Percentiles rank a stretch among this genome's conserved stretches.
Conservation (phyloP, 2,113 vertebrate species). For the Pteruthius melanotis region DNA sequence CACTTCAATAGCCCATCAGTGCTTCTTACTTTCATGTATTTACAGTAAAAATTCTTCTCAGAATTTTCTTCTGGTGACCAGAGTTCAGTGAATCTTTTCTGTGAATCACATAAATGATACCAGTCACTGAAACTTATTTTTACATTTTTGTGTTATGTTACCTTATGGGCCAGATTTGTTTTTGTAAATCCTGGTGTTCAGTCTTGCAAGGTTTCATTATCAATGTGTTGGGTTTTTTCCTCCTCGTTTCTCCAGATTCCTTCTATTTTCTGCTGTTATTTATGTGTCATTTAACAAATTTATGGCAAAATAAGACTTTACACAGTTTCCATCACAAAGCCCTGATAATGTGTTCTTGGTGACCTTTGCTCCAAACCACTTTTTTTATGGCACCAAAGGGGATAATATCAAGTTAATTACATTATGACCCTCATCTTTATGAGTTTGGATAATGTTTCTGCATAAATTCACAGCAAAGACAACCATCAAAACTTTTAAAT, state of each 20-base stretch:
- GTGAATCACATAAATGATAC: background rate
- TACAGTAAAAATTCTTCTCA: background rate
- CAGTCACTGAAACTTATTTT: background rate
- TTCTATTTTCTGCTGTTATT: background rate
- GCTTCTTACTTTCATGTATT: background rate
- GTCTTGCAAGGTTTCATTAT: background rate
- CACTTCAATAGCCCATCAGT: background rate
- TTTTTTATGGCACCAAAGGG: background rate
- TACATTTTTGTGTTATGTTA: background rate
- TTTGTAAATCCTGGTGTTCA: background rate
- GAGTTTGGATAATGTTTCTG: background rate
- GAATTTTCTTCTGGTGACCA: background rate
- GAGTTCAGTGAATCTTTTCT: background rate
- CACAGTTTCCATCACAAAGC: background rate
- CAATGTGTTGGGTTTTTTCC: background rate
- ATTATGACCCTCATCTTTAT: background rate
- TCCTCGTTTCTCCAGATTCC: background rate
- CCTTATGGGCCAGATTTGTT: background rate
- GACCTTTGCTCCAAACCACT: background rate
- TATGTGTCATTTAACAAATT: background rate
- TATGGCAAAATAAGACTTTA: background rate
- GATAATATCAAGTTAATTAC: background rate
- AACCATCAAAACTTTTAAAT: background rate
- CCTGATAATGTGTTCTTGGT: background rate
- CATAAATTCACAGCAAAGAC: background rate